These are phyloP conservation scores for Tetanocera ferruginea DNA, from an alignment of 2,888 invertebrate genomes.

Conservation along the genomic window DNA sequence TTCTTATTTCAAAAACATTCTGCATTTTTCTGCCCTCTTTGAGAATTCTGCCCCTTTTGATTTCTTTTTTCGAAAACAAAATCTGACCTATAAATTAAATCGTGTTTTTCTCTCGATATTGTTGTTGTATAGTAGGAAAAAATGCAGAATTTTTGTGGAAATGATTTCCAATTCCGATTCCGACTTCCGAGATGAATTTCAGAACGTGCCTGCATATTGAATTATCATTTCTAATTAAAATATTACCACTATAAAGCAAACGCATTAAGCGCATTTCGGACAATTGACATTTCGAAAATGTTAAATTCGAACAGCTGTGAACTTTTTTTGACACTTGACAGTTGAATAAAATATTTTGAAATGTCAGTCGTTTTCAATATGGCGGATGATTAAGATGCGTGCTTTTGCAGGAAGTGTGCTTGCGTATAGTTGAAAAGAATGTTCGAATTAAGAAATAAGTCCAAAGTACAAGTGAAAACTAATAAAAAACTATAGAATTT, in stretches of 20 bases:
- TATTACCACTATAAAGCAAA: background rate
- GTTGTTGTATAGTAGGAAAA: background rate
- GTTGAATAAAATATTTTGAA: background rate
- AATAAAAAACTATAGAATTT: background rate
- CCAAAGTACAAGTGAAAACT: background rate
- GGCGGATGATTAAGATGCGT: constrained; percentile 43
- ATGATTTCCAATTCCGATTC: no score
- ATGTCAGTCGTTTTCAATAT: constrained; percentile 50
- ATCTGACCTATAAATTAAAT: no score
- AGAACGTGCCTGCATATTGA: background rate
- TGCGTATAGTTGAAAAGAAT: background rate
- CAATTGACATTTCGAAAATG: constrained; percentile 6
- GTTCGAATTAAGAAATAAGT: background rate
- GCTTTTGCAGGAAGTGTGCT: background rate
- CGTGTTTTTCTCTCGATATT: background rate
- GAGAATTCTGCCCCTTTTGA: no score
- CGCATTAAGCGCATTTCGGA: background rate
- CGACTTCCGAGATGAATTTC: background rate
- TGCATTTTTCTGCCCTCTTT: no score
- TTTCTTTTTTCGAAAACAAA: no score
- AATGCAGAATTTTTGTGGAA: no score
- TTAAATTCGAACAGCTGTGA: background rate
- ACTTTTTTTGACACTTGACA: constrained; percentile 10
- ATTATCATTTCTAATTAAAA: background rate
- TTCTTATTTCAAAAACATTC: no score